Base-by-base conservation (phyloP, 1,140 invertebrate species). In the Lucilia cuprina region DNA sequence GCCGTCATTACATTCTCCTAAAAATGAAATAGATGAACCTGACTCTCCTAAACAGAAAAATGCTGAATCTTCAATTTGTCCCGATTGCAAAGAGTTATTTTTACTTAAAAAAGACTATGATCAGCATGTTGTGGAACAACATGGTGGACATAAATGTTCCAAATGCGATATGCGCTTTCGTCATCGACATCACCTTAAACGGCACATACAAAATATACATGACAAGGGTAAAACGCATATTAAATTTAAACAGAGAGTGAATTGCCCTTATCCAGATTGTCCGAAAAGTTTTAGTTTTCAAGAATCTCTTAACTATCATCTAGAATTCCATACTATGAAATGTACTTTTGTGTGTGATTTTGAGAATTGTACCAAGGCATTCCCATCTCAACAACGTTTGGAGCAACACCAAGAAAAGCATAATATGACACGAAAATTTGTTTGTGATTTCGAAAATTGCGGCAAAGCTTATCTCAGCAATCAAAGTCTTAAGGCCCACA, bases 361-460 rank as follows among this genome's bases (percentile, higher is more conserved):
- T 85, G 78, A 87, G 0, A 87, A 86, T 47, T 90, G 89, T 25
- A 86, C 84, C n/a, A 90, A 90, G 75, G 84, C 85, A 0, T 90
- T 90, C 83, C 87, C 87, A 13, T 89, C 86, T 41, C 83, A 82
- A 5, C 86, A 87, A 4, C 87, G 89, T 34, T 86, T 89, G 86
- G 86, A 87, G 17, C 86, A 85, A 19, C 89, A 90, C 65, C 35
- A 14, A n/a, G 85, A 85, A 70, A 90, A 86, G 60, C 89, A 90
- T 50, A 88, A 86, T 10, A 86, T 86, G 19, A 86, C 87, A 25
- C 89, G 89, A 84, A 89, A 90, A 47, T 90, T 88, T 13, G 86
- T 89, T 0, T 90, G 89, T 83, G 89, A 90, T 35, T 30, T 30
- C 3, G 25, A 30, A 30, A 30, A 41, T 41, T 41, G 41, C 10